Evolutionary conservation across 2,888 invertebrate genomes (phyloP).

Genomic region (Ectropis crepuscularia): DNA sequence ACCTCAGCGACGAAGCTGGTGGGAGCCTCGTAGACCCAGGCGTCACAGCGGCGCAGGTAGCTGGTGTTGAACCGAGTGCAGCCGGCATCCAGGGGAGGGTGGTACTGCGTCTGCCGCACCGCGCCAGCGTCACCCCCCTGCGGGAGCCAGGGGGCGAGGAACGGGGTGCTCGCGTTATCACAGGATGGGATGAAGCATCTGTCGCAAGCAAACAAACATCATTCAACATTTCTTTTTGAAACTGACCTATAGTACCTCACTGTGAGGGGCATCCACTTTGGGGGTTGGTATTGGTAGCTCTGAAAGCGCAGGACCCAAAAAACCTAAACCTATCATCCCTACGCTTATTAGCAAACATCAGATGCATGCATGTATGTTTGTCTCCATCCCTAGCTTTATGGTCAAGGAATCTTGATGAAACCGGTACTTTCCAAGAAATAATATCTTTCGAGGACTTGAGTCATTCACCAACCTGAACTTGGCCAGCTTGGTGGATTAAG

Average conservation of each 20-base stretch:
- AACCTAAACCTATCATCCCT: no score
- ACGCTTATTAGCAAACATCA: no score
- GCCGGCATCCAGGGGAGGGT: constrained; percentile 36
- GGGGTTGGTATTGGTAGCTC: no score
- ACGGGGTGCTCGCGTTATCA: constrained; percentile 48
- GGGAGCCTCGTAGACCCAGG: constrained; percentile 69
- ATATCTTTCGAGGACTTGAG: no score
- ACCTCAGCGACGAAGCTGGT: constrained; percentile 76
- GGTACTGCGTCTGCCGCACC: constrained; percentile 61
- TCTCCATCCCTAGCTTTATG: no score
- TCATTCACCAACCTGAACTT: no score
- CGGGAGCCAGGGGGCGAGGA: constrained; percentile 57
- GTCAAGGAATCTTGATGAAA: no score
- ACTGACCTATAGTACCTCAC: background rate
- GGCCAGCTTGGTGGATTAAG: no score
- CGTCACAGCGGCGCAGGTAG: constrained; percentile 50
- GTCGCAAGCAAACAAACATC: constrained; percentile 6
- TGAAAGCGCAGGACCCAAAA: no score
- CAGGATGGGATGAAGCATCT: constrained; percentile 69
- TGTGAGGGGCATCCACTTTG: no score
- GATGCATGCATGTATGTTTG: no score
- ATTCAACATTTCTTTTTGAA: background rate
- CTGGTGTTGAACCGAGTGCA: constrained; percentile 46
- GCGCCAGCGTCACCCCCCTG: constrained; percentile 34
- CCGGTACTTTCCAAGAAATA: no score